A percentile compares a stretch with the other conserved stretches of the same genome.
phyloP scores from a whole-genome alignment of 2,113 vertebrate genomes.

The Leptobrachium ailaonicum region DNA sequence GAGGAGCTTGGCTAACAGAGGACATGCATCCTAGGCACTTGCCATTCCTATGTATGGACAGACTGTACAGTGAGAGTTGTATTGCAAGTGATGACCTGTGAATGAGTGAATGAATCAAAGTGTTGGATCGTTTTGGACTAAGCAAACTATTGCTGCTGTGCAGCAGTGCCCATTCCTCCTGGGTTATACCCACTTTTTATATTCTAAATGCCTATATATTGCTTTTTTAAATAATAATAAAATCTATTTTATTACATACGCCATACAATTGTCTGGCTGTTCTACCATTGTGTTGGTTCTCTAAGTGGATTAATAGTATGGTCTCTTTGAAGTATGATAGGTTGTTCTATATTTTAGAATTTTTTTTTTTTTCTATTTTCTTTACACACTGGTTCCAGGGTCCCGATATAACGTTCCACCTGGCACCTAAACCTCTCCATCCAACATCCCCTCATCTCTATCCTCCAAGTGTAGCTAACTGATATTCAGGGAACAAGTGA shows the following conservation, averaged over 20 bases:
- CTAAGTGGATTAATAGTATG: too few relatives aligned
- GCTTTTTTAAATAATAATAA: constrained; percentile 34
- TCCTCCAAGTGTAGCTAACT: too few relatives aligned
- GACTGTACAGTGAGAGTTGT: background rate
- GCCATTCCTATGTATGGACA: accelerated
- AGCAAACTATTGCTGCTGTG: constrained; percentile 70
- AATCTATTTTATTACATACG: constrained; percentile 35
- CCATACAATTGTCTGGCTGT: background rate
- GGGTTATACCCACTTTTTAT: constrained; percentile 41
- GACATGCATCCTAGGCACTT: constrained; percentile 70
- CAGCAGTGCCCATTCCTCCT: constrained; percentile 57
- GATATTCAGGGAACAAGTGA: too few relatives aligned
- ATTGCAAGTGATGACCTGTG: constrained; percentile 20
- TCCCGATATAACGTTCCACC: too few relatives aligned
- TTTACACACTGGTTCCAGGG: too few relatives aligned
- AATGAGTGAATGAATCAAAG: constrained; percentile 8
- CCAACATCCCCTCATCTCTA: too few relatives aligned
- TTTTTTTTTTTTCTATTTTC: too few relatives aligned
- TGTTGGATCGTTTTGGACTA: background rate
- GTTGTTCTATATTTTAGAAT: too few relatives aligned
- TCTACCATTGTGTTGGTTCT: too few relatives aligned
- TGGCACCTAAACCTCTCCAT: too few relatives aligned
- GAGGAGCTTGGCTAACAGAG: constrained; percentile 65
- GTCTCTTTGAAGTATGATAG: too few relatives aligned
- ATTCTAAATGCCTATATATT: constrained; percentile 16